Evolutionary conservation across 2,888 invertebrate species (phyloP), one percentile per base, ranked within the genome.

Genomic region (Lucinisca nassula): DNA sequence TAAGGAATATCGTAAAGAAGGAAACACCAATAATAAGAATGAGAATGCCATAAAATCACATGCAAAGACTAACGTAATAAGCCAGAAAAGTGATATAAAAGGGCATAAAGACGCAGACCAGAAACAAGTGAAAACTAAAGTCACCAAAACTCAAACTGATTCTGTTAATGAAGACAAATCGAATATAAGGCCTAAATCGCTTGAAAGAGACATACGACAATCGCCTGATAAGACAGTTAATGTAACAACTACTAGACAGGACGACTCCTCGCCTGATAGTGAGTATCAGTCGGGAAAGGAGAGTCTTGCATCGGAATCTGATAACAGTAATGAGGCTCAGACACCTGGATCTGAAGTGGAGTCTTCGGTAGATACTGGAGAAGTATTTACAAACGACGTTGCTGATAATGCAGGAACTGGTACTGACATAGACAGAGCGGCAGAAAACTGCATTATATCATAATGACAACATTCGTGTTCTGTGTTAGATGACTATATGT

Each of bases 221-320:
- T 17, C 21, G 24, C 67, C 67, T 35, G 67, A 1, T 17, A 10
- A 67, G 10, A 58, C 58, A 27, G 35, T 35, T 10, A 35, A 24
- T 32, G 30, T 2, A 4, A 8, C 61, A 61, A 1, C 35, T 10
- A 35, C 4, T 12, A 35, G 17, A 17, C 6, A 12, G 17, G 67
- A 35, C 35, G 74, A 77, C 14, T 86, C 91, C n/a, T 70, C 51
- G 0, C 88, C 91, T 1, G 91, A 91, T 40, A 88, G 91, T 32
- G 91, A 91, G 58, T 91, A 89, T 45, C 87, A 85, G 84, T 91
- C 90, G 8, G 90, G 89, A 6, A 74, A 84, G 51, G 90, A 91
- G 74, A 89, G 89, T 78, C 67, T 87, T 14, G 83, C 82, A 30
- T 85, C 86, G n/a, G 81, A 87, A 37, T 79, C 82, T 12, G 81